Base-by-base conservation (phyloP, 2,888 invertebrate species). In the Drosophila conformis region DNA sequence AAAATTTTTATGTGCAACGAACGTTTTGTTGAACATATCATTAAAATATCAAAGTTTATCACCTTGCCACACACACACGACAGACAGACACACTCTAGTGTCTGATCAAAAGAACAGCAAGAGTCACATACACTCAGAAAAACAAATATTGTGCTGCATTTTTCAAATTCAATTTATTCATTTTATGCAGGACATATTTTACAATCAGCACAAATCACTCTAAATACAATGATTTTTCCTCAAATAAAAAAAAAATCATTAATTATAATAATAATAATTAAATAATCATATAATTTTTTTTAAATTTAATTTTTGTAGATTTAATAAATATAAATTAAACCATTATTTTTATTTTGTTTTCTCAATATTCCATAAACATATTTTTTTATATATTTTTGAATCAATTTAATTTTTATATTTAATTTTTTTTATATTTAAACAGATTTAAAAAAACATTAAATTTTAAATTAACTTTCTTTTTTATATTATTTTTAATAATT, bases 21-120 rank as follows among this genome's bases (percentile, higher is more conserved):
- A 75, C 90, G 84, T 82, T 91, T 91, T 90, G 90, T 90, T 91
- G 89, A 90, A 91, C 86, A 89, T 84, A 84, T 84, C 90, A 91
- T 90, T 90, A 90, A 90, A 91, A 86, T 89, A 88, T 77, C 87
- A 84, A 89, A 90, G 87, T 90, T 90, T 90, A 90, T 90, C 85
- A 79, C 84, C 83, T 83, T 87, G 83, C 87, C 84, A 87, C 86
- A 87, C 82, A 29, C 29, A 84, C 85, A 77, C 67, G 65, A 51
- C 70, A 54, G 56, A 62, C 58, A 54, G 42, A 61, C 57, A 36
- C 54, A 31, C 29, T 10, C 27, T 31, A 49, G 48, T 63, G 48
- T 38, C 42, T 59, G 67, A 74, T 69, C 76, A 52, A 15, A 54
- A 49, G 42, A 62, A 38, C 35, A 54, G 21, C 18, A 54, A 36